Evolutionary conservation across 1,140 invertebrate species (phyloP).

Genomic region (Aphidius gifuensis): DNA sequence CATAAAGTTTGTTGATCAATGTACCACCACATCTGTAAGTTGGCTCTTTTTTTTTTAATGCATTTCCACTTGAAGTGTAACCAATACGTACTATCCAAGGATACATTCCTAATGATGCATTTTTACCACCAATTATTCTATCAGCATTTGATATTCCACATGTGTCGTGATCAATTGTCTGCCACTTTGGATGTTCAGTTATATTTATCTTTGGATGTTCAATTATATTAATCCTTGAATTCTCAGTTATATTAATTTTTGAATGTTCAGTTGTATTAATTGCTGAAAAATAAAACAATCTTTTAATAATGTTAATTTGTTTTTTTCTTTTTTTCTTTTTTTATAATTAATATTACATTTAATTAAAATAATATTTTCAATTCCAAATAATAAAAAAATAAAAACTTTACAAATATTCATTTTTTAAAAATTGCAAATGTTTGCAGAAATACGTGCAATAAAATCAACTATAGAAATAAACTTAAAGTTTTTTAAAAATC

Average conservation of each 20-base stretch:
- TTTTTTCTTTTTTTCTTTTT: no score
- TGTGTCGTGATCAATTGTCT: conserved; percentile 42
- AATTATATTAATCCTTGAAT: conserved; percentile 33
- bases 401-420: no score
- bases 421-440: no score
- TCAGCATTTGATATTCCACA: conserved; percentile 59
- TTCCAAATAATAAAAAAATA: no score
- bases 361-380: no score
- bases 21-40: conserved; percentile 63
- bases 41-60: conserved; percentile 7
- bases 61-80: conserved; percentile 45
- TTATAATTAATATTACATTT: no score
- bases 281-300: conserved; percentile 33
- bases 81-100: conserved; percentile 69
- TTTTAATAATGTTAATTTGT: no score
- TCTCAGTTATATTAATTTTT: conserved; percentile 27
- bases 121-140: conserved; percentile 63
- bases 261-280: background rate
- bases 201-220: conserved; percentile 16
- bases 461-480: no score
- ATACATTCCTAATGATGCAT: conserved; percentile 62
- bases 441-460: no score
- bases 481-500: no score
- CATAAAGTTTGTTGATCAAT: conserved; percentile 60
- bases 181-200: conserved; percentile 49